phyloP scores from a whole-genome alignment of 1,140 invertebrate genomes.

The Charaxes varanes region DNA sequence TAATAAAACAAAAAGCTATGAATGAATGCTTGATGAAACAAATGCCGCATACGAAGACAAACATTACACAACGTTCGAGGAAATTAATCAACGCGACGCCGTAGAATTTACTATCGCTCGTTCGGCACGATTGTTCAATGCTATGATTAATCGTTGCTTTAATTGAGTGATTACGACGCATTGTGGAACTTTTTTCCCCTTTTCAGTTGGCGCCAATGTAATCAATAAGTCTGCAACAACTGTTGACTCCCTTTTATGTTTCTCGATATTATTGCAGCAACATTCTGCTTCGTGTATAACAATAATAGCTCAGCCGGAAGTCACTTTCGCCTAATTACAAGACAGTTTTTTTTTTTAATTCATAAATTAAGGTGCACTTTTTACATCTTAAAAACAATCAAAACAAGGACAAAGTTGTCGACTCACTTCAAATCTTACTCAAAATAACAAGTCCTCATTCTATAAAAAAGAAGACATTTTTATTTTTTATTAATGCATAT shows the following conservation, averaged over 20 bases:
- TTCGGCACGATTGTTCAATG: conserved; percentile 15
- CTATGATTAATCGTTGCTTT: conserved; percentile 22
- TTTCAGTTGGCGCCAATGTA: conserved; percentile 11
- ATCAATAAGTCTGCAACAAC: conserved; percentile 5
- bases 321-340: no score
- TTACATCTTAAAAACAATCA: no score
- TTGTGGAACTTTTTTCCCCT: conserved; percentile 1
- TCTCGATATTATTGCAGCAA: not conserved
- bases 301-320: no score
- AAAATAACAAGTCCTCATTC: no score
- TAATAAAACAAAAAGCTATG: no score
- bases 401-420: no score
- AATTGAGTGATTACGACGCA: conserved; percentile 18
- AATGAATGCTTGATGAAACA: not conserved
- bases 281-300: not conserved
- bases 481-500: no score
- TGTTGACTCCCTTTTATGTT: not conserved
- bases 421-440: no score
- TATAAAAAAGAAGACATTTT: no score
- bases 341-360: no score
- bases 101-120: conserved; percentile 5
- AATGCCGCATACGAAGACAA: not conserved
- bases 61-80: conserved; percentile 2
- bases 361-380: no score
- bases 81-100: conserved; percentile 5